A percentile compares a stretch with the other conserved stretches of the same genome.
These are phyloP conservation scores for Pocillopora verrucosa DNA, from an alignment of 64 coral and sea anemone species.

Conservation along the genomic window DNA sequence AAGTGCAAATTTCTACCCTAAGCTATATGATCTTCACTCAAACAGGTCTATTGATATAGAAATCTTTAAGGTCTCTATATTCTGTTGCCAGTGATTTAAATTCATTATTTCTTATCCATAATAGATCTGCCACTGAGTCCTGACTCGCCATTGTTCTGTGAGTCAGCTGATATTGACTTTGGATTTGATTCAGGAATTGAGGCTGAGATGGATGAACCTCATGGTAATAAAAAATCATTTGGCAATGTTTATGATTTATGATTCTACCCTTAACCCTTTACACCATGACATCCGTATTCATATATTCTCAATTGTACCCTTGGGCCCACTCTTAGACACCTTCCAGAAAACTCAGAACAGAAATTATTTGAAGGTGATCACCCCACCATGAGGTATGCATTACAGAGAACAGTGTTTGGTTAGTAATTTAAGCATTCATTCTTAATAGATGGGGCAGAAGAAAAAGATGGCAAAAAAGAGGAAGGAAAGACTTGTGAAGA, in stretches of 20 bases:
- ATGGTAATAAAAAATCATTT: slow-evolving; percentile 41
- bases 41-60: not conserved
- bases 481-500: slow-evolving; percentile 11
- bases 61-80: not conserved
- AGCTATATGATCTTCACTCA: not conserved
- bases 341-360: no score
- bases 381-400: no score
- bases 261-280: no score
- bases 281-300: no score
- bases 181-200: slow-evolving; percentile 93
- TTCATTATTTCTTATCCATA: not conserved
- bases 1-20: not conserved
- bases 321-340: no score
- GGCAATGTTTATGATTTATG: no score
- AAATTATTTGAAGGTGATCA: no score
- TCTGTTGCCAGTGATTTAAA: not conserved
- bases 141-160: not conserved
- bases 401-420: no score
- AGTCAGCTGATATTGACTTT: slow-evolving; percentile 61
- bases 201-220: slow-evolving; percentile 83
- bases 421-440: not conserved
- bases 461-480: slow-evolving; percentile 24
- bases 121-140: slow-evolving; percentile 18
- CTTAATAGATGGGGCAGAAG: slow-evolving; percentile 23
- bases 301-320: no score